phyloP scores from a whole-genome alignment of 2,113 vertebrate genomes.

The Callaeas wilsoni region DNA sequence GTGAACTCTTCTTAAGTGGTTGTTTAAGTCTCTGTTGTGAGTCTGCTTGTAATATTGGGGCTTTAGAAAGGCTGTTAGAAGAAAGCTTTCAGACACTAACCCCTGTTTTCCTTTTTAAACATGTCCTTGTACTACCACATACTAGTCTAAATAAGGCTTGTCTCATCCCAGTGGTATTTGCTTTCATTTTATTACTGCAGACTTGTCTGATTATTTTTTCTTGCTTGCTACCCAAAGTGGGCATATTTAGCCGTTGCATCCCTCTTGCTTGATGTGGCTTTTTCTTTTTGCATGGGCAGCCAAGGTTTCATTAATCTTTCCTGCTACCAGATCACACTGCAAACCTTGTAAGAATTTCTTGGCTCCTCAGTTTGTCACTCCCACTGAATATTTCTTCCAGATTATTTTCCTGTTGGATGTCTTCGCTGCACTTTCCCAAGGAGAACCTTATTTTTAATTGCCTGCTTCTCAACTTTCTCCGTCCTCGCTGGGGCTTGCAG shows the following conservation, averaged over 20 bases:
- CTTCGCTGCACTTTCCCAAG: constrained; percentile 52
- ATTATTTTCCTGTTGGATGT: constrained; percentile 53
- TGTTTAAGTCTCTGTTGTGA: neutral
- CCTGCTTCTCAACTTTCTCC: constrained; percentile 48
- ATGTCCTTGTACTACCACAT: neutral
- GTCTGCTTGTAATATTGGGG: neutral
- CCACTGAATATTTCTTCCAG: constrained; percentile 55
- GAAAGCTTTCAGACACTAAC: neutral
- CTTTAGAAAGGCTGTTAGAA: neutral
- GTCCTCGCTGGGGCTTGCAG: constrained; percentile 45
- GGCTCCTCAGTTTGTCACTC: constrained; percentile 50
- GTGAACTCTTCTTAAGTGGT: neutral
- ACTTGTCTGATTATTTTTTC: constrained; percentile 3
- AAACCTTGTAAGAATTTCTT: constrained; percentile 58
- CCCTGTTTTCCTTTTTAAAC: neutral
- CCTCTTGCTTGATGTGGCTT: constrained; percentile 32
- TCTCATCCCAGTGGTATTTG: constrained; percentile 24
- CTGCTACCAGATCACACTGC: constrained; percentile 26
- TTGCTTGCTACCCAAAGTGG: constrained; percentile 1
- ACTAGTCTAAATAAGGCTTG: neutral
- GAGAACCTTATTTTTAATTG: constrained; percentile 65
- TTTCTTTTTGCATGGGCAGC: neutral
- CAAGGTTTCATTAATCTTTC: constrained; percentile 58
- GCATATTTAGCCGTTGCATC: constrained; percentile 20
- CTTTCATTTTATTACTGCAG: constrained; percentile 2